Percentiles rank a stretch among this genome's conserved stretches.
phyloP scores from a whole-genome alignment of 1,140 invertebrate genomes.

The Andricus grossulariae region DNA sequence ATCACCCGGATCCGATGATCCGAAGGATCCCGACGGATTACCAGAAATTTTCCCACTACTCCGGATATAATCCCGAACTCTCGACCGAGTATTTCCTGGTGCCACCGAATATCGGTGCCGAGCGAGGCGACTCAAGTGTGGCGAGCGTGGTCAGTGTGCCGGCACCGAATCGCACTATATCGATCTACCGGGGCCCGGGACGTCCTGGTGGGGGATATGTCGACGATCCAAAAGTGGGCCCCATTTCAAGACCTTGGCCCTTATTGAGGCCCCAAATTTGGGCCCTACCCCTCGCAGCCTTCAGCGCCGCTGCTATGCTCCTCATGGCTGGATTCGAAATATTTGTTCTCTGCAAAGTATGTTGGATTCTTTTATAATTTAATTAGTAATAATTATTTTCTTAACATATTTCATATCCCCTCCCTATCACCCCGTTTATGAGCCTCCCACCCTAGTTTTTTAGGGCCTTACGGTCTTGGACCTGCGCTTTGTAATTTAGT shows the following conservation, averaged over 20 bases:
- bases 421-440: background rate
- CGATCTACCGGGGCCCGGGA: conserved; percentile 54
- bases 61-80: conserved; percentile 75
- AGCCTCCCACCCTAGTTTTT: background rate
- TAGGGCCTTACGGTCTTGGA: too few species aligned
- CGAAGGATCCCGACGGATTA: conserved; percentile 30
- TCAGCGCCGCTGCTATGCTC: conserved; percentile 87
- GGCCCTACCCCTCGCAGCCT: conserved; percentile 89
- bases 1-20: conserved; percentile 32
- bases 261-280: conserved; percentile 85
- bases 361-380: conserved; percentile 22
- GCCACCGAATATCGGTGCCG: conserved; percentile 67
- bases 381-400: background rate
- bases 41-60: conserved; percentile 40
- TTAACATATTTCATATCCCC: too few species aligned
- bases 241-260: conserved; percentile 45
- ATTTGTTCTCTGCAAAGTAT: conserved; percentile 89
- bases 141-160: conserved; percentile 70
- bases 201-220: conserved; percentile 35
- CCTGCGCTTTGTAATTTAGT: too few species aligned
- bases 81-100: conserved; percentile 87
- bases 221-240: conserved; percentile 49
- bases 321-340: conserved; percentile 90
- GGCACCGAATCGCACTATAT: conserved; percentile 65
- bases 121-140: conserved; percentile 62